Evolutionary conservation across 2,113 vertebrate genomes (phyloP), one percentile per base, ranked within the genome.

Genomic region (Forbesichthys agassizii): DNA sequence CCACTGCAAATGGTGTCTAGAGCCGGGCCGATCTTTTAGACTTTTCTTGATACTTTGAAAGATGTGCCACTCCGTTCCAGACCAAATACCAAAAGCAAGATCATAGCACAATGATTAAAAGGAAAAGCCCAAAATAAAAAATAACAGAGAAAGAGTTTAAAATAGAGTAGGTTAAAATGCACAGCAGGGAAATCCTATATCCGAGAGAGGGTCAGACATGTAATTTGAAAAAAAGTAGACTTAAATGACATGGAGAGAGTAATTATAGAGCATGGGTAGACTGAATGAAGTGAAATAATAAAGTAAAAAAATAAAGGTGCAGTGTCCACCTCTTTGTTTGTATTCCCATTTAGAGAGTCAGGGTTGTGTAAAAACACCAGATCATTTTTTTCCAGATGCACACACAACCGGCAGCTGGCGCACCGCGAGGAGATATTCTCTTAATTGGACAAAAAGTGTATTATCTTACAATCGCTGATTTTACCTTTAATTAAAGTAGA

Each of bases 61-160:
- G 74, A 79, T 75, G 74, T 59, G 77, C 55, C 63, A 49, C 72
- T 61, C 56, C 11, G 62, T 83, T 90, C 85, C 87, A 88, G 86
- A 90, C 82, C 86, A 90, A 90, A 89, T 86, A 87, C 78, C 79
- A 83, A 81, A 79, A 58, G 66, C 74, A 70, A 84, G 74, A 88
- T 83, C 84, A 86, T 61, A 88, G 82, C 75, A 68, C 76, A 81
- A 70, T 83, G 86, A 90, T 90, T 92, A 91, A 89, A 16, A 91
- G 86, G 86, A 92, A 89, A 87, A 87, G 79, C 87, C 89, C 79
- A 81, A 90, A 92, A 87, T 85, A 85, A 89, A 87, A 92, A 92
- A 90, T 93, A 88, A 92, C 87, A 92, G 88, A 88, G 87, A 83
- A 66, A 82, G 71, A 53, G 86, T 89, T 91, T 89, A 90, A 93